Evolutionary conservation across 92 coral and sea anemone species (phyloP).

Genomic region (Heteractis magnifica): DNA sequence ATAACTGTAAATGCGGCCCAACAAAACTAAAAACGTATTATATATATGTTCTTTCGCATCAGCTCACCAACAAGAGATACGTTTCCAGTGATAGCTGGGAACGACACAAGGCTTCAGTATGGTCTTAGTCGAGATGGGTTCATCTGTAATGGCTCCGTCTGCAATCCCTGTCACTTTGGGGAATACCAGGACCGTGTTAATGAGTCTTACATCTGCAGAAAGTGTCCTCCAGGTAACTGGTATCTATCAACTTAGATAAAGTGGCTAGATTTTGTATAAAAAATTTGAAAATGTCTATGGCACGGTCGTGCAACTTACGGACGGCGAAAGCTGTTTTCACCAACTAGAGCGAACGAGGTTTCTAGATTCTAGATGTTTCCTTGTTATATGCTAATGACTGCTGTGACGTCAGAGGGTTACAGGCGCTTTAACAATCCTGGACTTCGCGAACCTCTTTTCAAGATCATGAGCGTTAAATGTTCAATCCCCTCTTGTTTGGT

Average conservation of each 20-base stretch:
- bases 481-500: background rate
- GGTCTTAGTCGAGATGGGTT: conserved; percentile 71
- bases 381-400: no score
- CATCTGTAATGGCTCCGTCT: conserved; percentile 37
- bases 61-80: conserved; percentile 54
- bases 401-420: no score
- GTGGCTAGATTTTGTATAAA: background rate
- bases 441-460: background rate
- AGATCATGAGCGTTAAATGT: background rate
- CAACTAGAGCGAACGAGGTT: no score
- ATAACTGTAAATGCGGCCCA: no score
- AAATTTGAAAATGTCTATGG: no score
- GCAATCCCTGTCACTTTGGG: conserved; percentile 68
- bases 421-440: no score
- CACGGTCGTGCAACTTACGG: no score
- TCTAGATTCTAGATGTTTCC: no score
- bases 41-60: conserved; percentile 1
- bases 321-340: no score
- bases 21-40: no score
- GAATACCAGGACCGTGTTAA: conserved; percentile 56
- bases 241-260: background rate
- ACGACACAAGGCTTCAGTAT: conserved; percentile 53
- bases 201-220: conserved; percentile 51
- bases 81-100: conserved; percentile 43
- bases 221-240: conserved; percentile 69